A percentile compares a stretch with the other conserved stretches of the same genome.
Evolutionary conservation across 2,797 vertebrate species (phyloP).

Genomic region (Tinamus major): DNA sequence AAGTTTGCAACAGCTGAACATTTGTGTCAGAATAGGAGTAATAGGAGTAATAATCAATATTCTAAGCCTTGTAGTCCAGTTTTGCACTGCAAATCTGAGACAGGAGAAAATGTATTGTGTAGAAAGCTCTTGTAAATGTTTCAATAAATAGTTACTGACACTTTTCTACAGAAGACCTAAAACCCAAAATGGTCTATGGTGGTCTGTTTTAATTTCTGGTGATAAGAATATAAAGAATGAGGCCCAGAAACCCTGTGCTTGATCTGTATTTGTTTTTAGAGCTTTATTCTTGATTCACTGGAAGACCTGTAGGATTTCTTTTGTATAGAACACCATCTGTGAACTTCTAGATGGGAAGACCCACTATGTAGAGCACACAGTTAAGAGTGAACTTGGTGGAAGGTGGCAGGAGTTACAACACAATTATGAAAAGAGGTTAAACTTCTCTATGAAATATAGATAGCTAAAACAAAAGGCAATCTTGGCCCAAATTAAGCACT

Average conservation of each 20-base stretch:
- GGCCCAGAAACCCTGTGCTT: not conserved
- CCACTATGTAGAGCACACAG: not conserved
- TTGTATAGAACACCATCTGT: not conserved
- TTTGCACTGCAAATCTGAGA: not conserved
- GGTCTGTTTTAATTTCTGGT: not conserved
- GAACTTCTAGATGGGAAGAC: not conserved
- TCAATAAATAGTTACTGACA: not conserved
- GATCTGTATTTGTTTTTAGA: not conserved
- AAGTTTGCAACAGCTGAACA: not conserved
- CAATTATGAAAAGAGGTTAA: not conserved
- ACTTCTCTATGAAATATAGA: not conserved
- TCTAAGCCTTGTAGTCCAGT: not conserved
- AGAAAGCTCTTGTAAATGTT: not conserved
- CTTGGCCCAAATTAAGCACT: not conserved
- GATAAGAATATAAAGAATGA: not conserved
- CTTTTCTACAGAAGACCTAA: not conserved
- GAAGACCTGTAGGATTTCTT: not conserved
- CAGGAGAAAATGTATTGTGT: not conserved
- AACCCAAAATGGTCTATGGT: not conserved
- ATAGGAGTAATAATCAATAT: not conserved
- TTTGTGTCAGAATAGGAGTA: not conserved
- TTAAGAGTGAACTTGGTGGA: not conserved
- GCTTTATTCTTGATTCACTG: not conserved
- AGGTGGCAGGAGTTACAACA: not conserved
- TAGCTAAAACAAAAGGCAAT: not conserved